Evolutionary conservation across 2,113 vertebrate species (phyloP).

Genomic region (Seriola dumerili): DNA sequence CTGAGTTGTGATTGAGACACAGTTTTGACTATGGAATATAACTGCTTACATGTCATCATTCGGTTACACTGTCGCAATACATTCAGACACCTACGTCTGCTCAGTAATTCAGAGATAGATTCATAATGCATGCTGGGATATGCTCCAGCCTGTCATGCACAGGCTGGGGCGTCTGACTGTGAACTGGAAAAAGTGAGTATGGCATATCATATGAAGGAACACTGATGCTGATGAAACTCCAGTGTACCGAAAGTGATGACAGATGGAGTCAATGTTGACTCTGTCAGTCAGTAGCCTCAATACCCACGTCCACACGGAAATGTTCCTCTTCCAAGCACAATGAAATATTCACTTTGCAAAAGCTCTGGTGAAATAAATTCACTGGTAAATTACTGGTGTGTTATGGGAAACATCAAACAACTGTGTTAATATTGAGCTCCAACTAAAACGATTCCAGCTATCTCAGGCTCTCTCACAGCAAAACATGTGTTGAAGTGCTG

Average conservation of each 20-base stretch:
- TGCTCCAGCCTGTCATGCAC: no score
- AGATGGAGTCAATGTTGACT: not conserved
- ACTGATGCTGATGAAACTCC: not conserved
- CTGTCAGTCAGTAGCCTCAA: not conserved
- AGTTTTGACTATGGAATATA: no score
- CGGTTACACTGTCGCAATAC: no score
- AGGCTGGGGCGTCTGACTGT: no score
- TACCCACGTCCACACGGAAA: not conserved
- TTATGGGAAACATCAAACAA: not conserved
- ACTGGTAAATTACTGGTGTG: not conserved
- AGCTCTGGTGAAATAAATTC: conserved; percentile 1
- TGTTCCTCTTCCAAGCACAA: not conserved
- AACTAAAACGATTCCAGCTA: conserved; percentile 17
- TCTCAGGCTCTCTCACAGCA: not conserved
- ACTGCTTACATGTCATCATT: no score
- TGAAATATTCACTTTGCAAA: conserved; percentile 4
- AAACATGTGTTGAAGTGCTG: not conserved
- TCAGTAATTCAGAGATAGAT: no score
- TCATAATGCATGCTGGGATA: no score
- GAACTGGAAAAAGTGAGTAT: not conserved
- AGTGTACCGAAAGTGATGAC: not conserved
- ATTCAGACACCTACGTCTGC: no score
- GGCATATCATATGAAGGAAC: not conserved
- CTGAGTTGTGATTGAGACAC: no score
- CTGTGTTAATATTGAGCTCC: conserved; percentile 30